phyloP scores from a whole-genome alignment of 2,113 vertebrate genomes.

The Mustela nigripes region DNA sequence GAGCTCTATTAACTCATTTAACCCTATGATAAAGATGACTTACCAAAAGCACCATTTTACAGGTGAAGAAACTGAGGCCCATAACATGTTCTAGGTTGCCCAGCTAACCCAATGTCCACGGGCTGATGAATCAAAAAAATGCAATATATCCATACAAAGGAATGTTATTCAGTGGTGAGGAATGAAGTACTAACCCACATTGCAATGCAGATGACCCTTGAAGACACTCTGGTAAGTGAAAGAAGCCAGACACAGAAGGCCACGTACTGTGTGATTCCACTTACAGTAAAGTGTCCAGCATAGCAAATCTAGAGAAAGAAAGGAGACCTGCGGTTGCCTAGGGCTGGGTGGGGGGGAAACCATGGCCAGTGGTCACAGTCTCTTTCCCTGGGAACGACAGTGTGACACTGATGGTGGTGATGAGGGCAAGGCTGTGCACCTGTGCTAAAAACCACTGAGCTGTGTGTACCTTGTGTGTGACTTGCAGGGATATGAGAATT shows the following conservation, averaged over 20 bases:
- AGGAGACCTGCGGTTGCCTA: neutral
- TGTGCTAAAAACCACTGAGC: neutral
- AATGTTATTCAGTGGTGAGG: neutral
- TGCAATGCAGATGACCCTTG: neutral
- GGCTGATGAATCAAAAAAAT: neutral
- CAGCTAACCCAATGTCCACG: neutral
- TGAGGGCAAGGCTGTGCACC: neutral
- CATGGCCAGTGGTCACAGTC: neutral
- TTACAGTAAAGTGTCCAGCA: neutral
- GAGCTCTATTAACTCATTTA: neutral
- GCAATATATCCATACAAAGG: neutral
- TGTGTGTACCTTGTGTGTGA: neutral
- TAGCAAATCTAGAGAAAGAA: neutral
- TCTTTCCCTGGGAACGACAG: neutral
- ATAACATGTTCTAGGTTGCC: neutral
- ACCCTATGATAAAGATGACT: neutral
- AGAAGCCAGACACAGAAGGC: constrained; percentile 10
- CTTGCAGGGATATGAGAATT: neutral
- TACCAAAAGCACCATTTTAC: neutral
- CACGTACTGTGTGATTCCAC: neutral
- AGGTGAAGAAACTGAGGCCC: constrained; percentile 30
- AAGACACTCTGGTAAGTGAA: neutral
- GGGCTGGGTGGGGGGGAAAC: neutral
- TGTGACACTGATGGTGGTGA: neutral
- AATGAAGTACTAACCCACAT: neutral